Conservation (phyloP, 2,797 vertebrate genomes). For the Coluber constrictor region DNA sequence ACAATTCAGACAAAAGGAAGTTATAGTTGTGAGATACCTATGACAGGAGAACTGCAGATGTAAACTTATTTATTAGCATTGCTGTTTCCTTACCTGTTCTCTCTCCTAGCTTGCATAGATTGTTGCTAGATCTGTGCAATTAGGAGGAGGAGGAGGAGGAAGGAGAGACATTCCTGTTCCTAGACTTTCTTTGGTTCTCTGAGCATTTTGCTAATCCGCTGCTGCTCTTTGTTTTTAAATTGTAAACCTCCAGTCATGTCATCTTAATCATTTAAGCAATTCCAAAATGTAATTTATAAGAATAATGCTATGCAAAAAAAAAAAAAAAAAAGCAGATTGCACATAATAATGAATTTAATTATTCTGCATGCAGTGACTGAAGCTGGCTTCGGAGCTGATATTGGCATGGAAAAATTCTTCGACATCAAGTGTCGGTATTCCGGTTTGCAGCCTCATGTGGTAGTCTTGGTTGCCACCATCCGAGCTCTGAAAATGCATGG, state of each 20-base stretch:
- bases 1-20: not conserved
- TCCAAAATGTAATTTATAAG: not conserved
- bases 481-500: constrained; percentile 98
- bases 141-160: not conserved
- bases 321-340: not conserved
- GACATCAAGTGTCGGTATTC: constrained; percentile 97
- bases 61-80: not conserved
- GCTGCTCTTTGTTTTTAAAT: not conserved
- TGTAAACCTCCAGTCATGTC: not conserved
- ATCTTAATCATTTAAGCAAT: not conserved
- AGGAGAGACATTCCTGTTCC: not conserved
- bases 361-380: constrained; percentile 85
- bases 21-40: not conserved
- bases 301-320: not conserved
- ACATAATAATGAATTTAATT: constrained; percentile 24
- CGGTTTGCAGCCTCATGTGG: constrained; percentile 90
- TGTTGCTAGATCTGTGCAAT: not conserved
- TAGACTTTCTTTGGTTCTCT: not conserved
- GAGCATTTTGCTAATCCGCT: not conserved
- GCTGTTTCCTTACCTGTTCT: not conserved
- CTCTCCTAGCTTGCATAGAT: not conserved
- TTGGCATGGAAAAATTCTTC: constrained; percentile 99
- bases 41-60: not conserved
- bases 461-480: constrained; percentile 93
- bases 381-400: constrained; percentile 96